Percentiles rank a stretch among this genome's conserved stretches.
phyloP scores from a whole-genome alignment of 2,113 vertebrate genomes.

The Etheostoma spectabile region DNA sequence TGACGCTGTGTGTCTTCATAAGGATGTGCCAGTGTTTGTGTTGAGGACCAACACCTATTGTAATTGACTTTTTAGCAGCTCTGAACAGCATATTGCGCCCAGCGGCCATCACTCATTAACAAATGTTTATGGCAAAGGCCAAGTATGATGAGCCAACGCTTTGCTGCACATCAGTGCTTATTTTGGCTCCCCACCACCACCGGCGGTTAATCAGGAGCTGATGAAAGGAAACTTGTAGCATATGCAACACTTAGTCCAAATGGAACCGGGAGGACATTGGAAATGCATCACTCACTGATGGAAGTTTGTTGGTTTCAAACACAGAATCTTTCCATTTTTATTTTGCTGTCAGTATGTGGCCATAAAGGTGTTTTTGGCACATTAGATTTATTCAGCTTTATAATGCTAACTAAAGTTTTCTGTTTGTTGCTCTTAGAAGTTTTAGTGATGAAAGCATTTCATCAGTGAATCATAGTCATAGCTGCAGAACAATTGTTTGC shows the following conservation, averaged over 20 bases:
- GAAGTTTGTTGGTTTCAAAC: constrained; percentile 6
- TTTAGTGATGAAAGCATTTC: constrained; percentile 23
- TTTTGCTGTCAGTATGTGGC: not conserved
- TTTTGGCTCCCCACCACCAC: constrained; percentile 49
- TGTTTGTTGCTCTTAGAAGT: not conserved
- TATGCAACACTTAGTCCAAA: constrained; percentile 41
- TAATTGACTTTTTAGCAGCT: constrained; percentile 28
- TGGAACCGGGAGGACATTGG: not conserved
- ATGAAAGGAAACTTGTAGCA: constrained; percentile 63
- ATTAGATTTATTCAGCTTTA: constrained; percentile 17
- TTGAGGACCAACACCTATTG: constrained; percentile 23
- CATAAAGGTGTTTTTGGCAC: constrained; percentile 1
- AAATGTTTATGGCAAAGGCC: constrained; percentile 65
- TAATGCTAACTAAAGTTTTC: constrained; percentile 5
- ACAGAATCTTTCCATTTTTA: constrained; percentile 1
- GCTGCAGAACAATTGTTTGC: constrained; percentile 9
- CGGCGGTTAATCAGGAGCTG: constrained; percentile 54
- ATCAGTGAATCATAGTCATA: constrained; percentile 4
- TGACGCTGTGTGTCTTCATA: constrained; percentile 28
- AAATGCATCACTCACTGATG: not conserved
- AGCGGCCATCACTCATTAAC: constrained; percentile 56
- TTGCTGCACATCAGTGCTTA: constrained; percentile 57
- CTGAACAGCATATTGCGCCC: constrained; percentile 49
- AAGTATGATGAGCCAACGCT: constrained; percentile 62
- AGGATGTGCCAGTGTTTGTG: constrained; percentile 35